phyloP scores from a whole-genome alignment of 2,888 invertebrate species.

The Caenorhabditis wallacei region DNA sequence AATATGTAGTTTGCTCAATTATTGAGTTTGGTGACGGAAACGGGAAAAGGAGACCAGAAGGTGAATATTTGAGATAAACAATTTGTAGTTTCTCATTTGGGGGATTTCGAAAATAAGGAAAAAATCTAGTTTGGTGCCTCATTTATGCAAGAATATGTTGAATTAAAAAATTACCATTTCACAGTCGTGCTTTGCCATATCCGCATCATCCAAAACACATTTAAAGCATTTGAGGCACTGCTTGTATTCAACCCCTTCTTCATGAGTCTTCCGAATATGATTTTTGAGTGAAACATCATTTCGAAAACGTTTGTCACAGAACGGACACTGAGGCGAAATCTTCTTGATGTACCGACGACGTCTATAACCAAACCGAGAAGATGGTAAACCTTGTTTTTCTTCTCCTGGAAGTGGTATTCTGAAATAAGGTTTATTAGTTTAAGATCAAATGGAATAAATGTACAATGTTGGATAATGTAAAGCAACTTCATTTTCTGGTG shows the following conservation, averaged over 20 bases:
- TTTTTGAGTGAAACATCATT: slow-evolving; percentile 82
- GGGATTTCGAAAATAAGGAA: too few species aligned
- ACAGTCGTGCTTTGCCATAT: slow-evolving; percentile 77
- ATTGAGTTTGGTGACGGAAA: not conserved
- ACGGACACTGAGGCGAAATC: slow-evolving; percentile 83
- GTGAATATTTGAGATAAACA: not conserved
- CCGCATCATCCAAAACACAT: slow-evolving; percentile 71
- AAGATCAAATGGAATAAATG: not conserved
- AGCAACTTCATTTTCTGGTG: slow-evolving; percentile 79
- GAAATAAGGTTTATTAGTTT: slow-evolving; percentile 12
- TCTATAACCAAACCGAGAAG: slow-evolving; percentile 20
- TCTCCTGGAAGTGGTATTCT: slow-evolving; percentile 83
- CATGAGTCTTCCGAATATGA: slow-evolving; percentile 78
- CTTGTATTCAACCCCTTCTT: slow-evolving; percentile 78
- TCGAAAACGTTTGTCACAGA: slow-evolving; percentile 83
- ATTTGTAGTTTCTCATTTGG: slow-evolving; percentile 4
- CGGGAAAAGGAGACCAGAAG: not conserved
- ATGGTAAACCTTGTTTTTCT: slow-evolving; percentile 37
- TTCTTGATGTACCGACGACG: slow-evolving; percentile 81
- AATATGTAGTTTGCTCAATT: not conserved
- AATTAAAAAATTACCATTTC: slow-evolving; percentile 74
- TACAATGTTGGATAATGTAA: slow-evolving; percentile 43
- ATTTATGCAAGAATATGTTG: too few species aligned
- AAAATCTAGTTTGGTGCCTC: too few species aligned
- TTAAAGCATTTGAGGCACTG: slow-evolving; percentile 83